Conservation (phyloP, 2,888 invertebrate genomes). For the Piscicola geometra region DNA sequence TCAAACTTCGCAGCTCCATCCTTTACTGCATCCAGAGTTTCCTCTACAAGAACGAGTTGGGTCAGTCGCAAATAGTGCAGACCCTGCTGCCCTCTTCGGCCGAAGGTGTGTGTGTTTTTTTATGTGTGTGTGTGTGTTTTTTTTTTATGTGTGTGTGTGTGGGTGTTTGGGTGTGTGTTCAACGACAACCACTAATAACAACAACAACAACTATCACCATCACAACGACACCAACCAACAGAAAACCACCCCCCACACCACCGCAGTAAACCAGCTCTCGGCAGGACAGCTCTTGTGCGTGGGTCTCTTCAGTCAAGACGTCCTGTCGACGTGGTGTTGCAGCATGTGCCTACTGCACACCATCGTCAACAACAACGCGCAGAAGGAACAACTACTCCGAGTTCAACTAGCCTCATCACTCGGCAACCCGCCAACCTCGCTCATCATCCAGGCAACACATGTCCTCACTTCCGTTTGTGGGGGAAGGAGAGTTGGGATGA, state of each 20-base stretch:
- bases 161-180: too few relatives aligned
- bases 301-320: conserved; percentile 80
- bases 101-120: conserved; percentile 62
- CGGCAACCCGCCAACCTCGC: conserved; percentile 72
- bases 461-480: conserved; percentile 67
- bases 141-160: neutral
- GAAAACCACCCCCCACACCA: neutral
- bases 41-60: conserved; percentile 82
- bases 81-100: conserved; percentile 82
- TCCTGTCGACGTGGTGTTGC: conserved; percentile 90
- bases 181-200: neutral
- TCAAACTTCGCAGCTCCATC: conserved; percentile 81
- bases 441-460: conserved; percentile 81
- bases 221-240: too few relatives aligned
- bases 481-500: too few relatives aligned
- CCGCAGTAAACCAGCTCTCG: conserved; percentile 57
- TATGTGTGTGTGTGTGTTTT: neutral
- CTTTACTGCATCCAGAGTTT: conserved; percentile 96
- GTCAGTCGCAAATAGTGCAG: conserved; percentile 80
- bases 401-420: conserved; percentile 72
- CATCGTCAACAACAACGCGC: conserved; percentile 70
- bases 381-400: conserved; percentile 80
- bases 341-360: conserved; percentile 84
- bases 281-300: conserved; percentile 84
- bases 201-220: too few relatives aligned